Evolutionary conservation across 1,140 invertebrate species (phyloP).

Genomic region (Drosophila baimaii): DNA sequence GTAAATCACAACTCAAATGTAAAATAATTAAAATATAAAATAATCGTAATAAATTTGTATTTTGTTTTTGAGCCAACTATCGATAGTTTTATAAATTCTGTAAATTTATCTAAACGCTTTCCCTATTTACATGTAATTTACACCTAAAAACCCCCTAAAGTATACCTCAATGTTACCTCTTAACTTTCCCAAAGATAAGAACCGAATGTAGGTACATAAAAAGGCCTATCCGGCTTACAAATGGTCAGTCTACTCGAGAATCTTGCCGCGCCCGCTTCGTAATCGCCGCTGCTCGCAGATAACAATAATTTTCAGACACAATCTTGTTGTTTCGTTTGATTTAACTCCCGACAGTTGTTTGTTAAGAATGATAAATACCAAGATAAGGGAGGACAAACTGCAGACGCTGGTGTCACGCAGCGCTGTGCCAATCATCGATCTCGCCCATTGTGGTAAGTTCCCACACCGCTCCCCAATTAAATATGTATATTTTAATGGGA

Average conservation of each 20-base stretch:
- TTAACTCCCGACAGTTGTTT: slow-evolving; percentile 15
- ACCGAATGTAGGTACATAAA: neutral
- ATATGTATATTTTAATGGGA: neutral
- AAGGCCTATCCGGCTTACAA: slow-evolving; percentile 3
- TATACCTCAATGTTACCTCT: neutral
- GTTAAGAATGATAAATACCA: slow-evolving; percentile 74
- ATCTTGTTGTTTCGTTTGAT: slow-evolving; percentile 10
- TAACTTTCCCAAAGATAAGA: neutral
- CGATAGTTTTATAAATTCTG: neutral
- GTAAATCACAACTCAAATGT: neutral
- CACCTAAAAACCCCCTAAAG: slow-evolving; percentile 8
- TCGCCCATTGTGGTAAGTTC: slow-evolving; percentile 89
- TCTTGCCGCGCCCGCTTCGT: slow-evolving; percentile 37
- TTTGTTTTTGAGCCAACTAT: neutral
- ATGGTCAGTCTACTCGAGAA: slow-evolving; percentile 55
- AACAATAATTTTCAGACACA: slow-evolving; percentile 4
- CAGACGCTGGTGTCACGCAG: slow-evolving; percentile 88
- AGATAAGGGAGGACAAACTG: slow-evolving; percentile 55
- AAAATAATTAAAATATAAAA: neutral
- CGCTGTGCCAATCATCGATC: slow-evolving; percentile 90
- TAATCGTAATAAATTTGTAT: neutral
- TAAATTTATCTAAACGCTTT: neutral
- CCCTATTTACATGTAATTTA: neutral
- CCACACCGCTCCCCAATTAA: neutral
- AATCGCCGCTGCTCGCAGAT: neutral